Conservation (phyloP, 1,140 invertebrate genomes). For the Caenorhabditis remanei region DNA sequence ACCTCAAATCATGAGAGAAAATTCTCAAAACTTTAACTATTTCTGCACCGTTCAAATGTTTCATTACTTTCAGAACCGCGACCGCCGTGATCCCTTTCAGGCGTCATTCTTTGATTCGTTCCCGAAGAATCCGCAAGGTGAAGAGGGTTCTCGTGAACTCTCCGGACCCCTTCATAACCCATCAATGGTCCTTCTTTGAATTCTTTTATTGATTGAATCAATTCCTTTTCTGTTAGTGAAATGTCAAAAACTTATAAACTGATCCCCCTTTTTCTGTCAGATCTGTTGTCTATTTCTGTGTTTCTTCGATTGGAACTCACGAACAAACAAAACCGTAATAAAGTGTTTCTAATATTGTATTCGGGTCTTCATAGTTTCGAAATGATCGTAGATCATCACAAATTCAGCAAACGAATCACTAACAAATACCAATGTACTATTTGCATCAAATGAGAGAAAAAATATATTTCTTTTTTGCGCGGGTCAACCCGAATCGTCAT, state of each 20-base stretch:
- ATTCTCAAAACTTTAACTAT: too few species aligned
- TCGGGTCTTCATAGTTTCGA: not conserved
- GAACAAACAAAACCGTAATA: constrained; percentile 13
- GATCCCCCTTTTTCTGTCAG: too few species aligned
- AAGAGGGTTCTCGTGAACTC: constrained; percentile 25
- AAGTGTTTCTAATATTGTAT: constrained; percentile 34
- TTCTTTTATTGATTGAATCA: not conserved
- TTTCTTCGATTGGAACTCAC: too few species aligned
- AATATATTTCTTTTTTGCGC: constrained; percentile 2
- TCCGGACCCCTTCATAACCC: constrained; percentile 17
- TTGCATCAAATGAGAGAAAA: not conserved
- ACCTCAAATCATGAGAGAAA: too few species aligned
- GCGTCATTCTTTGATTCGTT: constrained; percentile 55
- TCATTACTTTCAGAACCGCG: constrained; percentile 19
- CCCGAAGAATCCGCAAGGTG: constrained; percentile 23
- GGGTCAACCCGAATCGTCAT: constrained; percentile 29
- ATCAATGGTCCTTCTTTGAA: constrained; percentile 52
- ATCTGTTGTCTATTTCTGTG: too few species aligned
- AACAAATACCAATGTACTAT: constrained; percentile 7
- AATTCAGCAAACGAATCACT: constrained; percentile 46
- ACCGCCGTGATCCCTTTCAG: constrained; percentile 50
- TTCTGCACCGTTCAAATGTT: not conserved
- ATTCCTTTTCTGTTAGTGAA: too few species aligned
- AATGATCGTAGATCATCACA: constrained; percentile 8
- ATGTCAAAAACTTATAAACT: too few species aligned